Evolutionary conservation across 92 coral and sea anemone species (phyloP).

Genomic region (Blastomussa wellsi): DNA sequence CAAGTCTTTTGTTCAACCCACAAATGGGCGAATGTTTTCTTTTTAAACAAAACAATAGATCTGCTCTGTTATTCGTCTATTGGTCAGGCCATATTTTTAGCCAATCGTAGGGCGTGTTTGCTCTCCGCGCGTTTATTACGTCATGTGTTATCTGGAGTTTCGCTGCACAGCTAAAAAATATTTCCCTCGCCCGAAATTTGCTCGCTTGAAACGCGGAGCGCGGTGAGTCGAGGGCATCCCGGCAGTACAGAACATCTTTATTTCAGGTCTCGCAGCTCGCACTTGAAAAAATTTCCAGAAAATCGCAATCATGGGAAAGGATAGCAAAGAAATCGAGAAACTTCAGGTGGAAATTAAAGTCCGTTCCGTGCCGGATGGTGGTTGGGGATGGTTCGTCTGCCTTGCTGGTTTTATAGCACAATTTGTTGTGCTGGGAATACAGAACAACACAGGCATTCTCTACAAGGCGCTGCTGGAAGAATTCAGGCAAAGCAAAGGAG

Average conservation of each 20-base stretch:
- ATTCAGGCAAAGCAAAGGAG: slow-evolving; percentile 72
- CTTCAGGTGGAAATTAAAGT: slow-evolving; percentile 38
- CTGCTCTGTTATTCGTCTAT: slow-evolving; percentile 28
- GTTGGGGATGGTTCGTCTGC: slow-evolving; percentile 99
- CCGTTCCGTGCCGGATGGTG: slow-evolving; percentile 80
- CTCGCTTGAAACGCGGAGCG: slow-evolving; percentile 24
- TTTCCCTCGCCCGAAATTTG: slow-evolving; percentile 29
- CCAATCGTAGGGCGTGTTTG: slow-evolving; percentile 53
- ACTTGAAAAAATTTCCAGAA: background rate
- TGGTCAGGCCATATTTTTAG: slow-evolving; percentile 62
- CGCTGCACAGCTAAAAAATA: background rate
- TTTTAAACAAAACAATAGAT: slow-evolving; percentile 16
- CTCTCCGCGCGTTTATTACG: slow-evolving; percentile 37
- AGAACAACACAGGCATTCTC: slow-evolving; percentile 92
- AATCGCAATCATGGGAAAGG: slow-evolving; percentile 46
- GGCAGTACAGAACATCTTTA: slow-evolving; percentile 8
- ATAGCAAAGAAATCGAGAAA: slow-evolving; percentile 44
- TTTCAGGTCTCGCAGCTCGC: slow-evolving; percentile 37
- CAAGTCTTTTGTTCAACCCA: background rate
- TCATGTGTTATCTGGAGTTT: slow-evolving; percentile 10
- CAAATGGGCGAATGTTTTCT: background rate
- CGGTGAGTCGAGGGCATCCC: background rate
- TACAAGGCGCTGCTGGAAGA: slow-evolving; percentile 74
- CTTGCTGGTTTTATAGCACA: slow-evolving; percentile 90
- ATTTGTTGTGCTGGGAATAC: slow-evolving; percentile 86